phyloP scores from a whole-genome alignment of 1,140 invertebrate species.

The Drosophila teissieri region DNA sequence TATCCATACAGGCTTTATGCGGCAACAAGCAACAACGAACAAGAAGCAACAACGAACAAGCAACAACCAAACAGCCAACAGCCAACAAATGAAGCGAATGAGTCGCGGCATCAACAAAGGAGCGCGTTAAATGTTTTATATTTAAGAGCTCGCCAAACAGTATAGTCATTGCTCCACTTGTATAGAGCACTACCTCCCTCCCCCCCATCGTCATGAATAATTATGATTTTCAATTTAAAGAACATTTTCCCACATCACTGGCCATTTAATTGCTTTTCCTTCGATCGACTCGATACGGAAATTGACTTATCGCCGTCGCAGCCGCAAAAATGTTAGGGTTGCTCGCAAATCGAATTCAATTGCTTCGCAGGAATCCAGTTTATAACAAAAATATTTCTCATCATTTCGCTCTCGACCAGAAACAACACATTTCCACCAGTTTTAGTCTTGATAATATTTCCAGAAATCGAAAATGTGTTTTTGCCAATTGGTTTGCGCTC shows the following conservation, averaged over 20 bases:
- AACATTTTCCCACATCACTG: conserved; percentile 50
- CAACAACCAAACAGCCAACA: too few relatives aligned
- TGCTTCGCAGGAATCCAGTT: conserved; percentile 10
- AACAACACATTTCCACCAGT: background rate
- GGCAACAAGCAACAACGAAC: conserved; percentile 1
- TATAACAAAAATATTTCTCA: background rate
- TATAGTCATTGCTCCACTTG: conserved; percentile 38
- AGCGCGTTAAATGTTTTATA: conserved; percentile 78
- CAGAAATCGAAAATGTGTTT: conserved; percentile 15
- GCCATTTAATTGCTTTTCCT: conserved; percentile 50
- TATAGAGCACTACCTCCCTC: conserved; percentile 7
- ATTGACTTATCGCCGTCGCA: conserved; percentile 46
- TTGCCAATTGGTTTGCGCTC: conserved; percentile 3
- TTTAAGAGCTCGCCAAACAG: conserved; percentile 72
- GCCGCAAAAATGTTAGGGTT: conserved; percentile 2
- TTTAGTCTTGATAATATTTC: background rate
- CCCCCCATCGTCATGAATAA: conserved; percentile 53
- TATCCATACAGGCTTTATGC: conserved; percentile 50
- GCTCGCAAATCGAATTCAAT: conserved; percentile 49
- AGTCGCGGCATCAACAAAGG: conserved; percentile 70
- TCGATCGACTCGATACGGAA: conserved; percentile 43
- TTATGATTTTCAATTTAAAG: conserved; percentile 80
- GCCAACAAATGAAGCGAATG: conserved; percentile 74
- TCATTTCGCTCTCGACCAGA: too few relatives aligned
- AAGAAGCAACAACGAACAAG: too few relatives aligned